Evolutionary conservation across 2,888 invertebrate species (phyloP), one percentile per base, ranked within the genome.

Genomic region (Esperia sulphurella): DNA sequence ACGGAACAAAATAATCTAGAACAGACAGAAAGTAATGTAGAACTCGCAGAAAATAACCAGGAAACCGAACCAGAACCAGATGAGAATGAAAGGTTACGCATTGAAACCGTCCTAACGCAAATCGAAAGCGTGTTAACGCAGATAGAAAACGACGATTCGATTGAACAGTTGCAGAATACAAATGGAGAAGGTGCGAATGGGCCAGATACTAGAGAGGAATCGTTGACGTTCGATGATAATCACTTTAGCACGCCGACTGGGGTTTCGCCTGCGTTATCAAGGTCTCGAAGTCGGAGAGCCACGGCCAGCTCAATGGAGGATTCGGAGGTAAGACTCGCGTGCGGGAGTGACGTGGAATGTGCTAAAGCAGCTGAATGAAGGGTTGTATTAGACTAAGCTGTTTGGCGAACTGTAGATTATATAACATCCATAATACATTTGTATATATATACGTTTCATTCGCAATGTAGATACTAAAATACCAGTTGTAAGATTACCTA

Each of bases 181-280:
- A n/a, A n/a, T n/a, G 43, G 52, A 12, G 8, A 13, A 51, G 54
- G 2, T 54, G 55, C 1, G 52, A 58, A 53, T 10, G 76, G 69
- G 33, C 66, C 67, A 8, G 61, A 62, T 28, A 52, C 56, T 2
- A 9, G 8, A 9, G 69, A 71, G 13, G 75, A 72, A 44, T 62
- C 71, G n/a, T 55, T 87, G 61, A 87, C 83, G 14, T 87, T 89
- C 55, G 88, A 90, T 61, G 89, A 90, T 72, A 90, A 89, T 62
- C 89, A 90, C 68, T 90, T 90, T 67, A 90, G 88, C 61, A 89
- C 90, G 48, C 90, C 90, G 40, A 76, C 75, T n/a, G 81, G 79
- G 40, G 71, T 60, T 2, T 73, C 79, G 29, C 84, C 83, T 29
- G 68, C 59, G 54, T 57, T 65, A 50, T 75, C 68, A 21, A 57